Conservation (phyloP, 1,140 invertebrate species). For the Eumeta japonica region DNA sequence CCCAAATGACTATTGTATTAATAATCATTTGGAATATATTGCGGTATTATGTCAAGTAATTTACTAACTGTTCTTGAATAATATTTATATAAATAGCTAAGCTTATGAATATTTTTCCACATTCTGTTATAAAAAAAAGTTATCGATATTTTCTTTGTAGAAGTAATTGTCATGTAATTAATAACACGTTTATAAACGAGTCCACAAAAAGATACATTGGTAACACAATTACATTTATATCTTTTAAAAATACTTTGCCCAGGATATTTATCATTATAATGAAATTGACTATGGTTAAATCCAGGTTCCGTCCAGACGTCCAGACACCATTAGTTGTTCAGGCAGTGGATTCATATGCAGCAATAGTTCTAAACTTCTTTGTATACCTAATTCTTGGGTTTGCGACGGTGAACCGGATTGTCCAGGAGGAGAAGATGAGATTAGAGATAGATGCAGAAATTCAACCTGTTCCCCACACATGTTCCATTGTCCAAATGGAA, state of each 20-base stretch:
- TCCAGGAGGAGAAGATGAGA: constrained; percentile 70
- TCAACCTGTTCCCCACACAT: constrained; percentile 56
- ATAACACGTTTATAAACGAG: too few species aligned
- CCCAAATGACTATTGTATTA: neutral
- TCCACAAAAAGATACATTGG: too few species aligned
- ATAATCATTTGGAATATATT: neutral
- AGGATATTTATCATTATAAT: too few species aligned
- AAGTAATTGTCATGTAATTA: too few species aligned
- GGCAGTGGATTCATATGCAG: constrained; percentile 61
- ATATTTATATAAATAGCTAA: neutral
- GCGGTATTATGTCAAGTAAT: neutral
- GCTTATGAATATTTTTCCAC: neutral
- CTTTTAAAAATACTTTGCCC: too few species aligned
- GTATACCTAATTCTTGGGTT: constrained; percentile 72
- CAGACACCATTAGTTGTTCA: constrained; percentile 20
- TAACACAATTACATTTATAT: too few species aligned
- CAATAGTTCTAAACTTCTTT: constrained; percentile 57
- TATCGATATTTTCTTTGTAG: too few species aligned
- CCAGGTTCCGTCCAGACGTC: constrained; percentile 24
- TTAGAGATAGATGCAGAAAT: constrained; percentile 46
- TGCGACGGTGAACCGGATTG: constrained; percentile 74
- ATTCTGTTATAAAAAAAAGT: too few species aligned
- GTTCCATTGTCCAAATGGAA: constrained; percentile 57
- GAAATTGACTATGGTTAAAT: too few species aligned
- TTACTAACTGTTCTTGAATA: neutral